phyloP scores from a whole-genome alignment of 2,113 vertebrate species.

The Campylorhamphus procurvoides region DNA sequence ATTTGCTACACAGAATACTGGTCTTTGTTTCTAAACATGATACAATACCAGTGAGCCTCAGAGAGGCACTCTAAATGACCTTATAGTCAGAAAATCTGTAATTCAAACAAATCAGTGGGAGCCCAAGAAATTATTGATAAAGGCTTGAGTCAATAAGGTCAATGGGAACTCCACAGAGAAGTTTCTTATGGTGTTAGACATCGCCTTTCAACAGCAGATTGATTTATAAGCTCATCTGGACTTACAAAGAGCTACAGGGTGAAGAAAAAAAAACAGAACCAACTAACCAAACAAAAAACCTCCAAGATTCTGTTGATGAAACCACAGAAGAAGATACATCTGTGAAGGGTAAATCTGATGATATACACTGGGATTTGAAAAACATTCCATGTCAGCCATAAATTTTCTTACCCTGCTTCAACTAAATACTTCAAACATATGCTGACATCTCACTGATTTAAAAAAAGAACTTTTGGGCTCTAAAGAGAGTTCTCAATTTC shows the following conservation, averaged over 20 bases:
- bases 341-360: not conserved
- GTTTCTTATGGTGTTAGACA: not conserved
- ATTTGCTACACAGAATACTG: not conserved
- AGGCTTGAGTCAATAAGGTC: not conserved
- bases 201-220: not conserved
- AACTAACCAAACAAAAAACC: accelerated
- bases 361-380: not conserved
- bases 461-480: not conserved
- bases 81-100: not conserved
- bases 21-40: not conserved
- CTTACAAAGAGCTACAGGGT: not conserved
- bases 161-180: not conserved
- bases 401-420: not conserved
- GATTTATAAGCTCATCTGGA: not conserved
- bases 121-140: not conserved
- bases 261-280: not conserved
- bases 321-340: not conserved
- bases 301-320: not conserved
- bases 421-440: not conserved
- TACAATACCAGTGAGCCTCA: not conserved
- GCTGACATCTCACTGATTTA: not conserved
- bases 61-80: not conserved
- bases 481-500: not conserved
- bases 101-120: not conserved
- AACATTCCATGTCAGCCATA: not conserved